A percentile compares a stretch with the other conserved stretches of the same genome.
phyloP scores from a whole-genome alignment of 2,797 vertebrate genomes.

The Triplophysa yarkandensis region DNA sequence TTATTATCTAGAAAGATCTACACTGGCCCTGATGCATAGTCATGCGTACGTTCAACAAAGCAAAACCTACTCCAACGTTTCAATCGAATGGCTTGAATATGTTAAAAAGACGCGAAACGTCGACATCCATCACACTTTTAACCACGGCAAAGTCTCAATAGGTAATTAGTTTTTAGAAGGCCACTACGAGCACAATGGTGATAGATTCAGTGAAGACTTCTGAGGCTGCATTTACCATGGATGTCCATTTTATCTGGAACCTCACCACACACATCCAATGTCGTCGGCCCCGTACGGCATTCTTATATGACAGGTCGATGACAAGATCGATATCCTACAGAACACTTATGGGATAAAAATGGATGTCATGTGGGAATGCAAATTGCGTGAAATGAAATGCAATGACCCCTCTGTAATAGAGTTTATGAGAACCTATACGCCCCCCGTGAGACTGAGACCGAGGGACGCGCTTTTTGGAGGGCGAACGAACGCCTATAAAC shows the following conservation, averaged over 20 bases:
- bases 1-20: rapidly evolving
- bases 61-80: neutral
- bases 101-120: neutral
- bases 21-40: neutral
- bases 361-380: slow-evolving; percentile 9
- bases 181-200: neutral
- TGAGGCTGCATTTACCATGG: neutral
- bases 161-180: neutral
- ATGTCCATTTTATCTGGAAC: neutral
- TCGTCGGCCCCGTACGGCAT: neutral
- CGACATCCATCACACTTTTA: neutral
- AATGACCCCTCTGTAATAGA: neutral
- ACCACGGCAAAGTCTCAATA: neutral
- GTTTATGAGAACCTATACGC: neutral
- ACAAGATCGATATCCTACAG: neutral
- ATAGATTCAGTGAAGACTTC: neutral
- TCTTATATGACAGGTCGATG: slow-evolving; percentile 7
- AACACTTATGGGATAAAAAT: neutral
- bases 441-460: neutral
- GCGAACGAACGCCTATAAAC: slow-evolving; percentile 3
- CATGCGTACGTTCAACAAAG: neutral
- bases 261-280: neutral
- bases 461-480: slow-evolving; percentile 16
- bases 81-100: neutral
- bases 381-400: neutral